Evolutionary conservation across 1,140 invertebrate species (phyloP).

Genomic region (Cotesia vestalis): DNA sequence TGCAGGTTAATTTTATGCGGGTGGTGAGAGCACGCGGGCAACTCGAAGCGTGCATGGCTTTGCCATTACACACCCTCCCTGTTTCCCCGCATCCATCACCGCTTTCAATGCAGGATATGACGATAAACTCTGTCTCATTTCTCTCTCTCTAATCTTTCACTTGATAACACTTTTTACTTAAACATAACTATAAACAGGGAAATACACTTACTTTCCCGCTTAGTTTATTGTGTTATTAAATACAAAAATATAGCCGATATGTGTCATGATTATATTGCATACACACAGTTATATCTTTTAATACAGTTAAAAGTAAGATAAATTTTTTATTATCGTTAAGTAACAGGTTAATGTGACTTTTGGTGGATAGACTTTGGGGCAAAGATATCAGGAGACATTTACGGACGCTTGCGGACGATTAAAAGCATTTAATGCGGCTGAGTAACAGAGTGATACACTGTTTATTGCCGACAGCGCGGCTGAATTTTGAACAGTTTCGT

Average conservation of each 20-base stretch:
- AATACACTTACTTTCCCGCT: too few species aligned
- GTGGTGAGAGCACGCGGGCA: constrained; percentile 49
- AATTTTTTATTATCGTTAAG: too few species aligned
- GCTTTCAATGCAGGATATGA: constrained; percentile 22
- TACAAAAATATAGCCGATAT: too few species aligned
- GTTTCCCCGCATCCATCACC: constrained; percentile 40
- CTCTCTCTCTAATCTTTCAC: not conserved
- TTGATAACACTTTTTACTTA: not conserved
- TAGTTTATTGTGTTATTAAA: not conserved
- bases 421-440: constrained; percentile 50
- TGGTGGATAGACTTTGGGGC: too few species aligned
- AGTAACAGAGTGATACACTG: constrained; percentile 58
- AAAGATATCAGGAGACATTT: constrained; percentile 13
- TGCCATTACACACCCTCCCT: constrained; percentile 59
- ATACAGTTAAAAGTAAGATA: too few species aligned
- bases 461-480: constrained; percentile 55
- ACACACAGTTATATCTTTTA: too few species aligned
- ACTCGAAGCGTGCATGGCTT: constrained; percentile 58
- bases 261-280: too few species aligned
- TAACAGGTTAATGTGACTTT: too few species aligned
- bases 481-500: constrained; percentile 55
- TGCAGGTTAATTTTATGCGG: constrained; percentile 65
- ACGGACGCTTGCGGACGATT: not conserved
- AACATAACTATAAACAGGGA: too few species aligned
- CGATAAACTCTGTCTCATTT: constrained; percentile 19